Conservation (phyloP, 2,113 vertebrate species). For the Rhinolophus ferrumequinum region DNA sequence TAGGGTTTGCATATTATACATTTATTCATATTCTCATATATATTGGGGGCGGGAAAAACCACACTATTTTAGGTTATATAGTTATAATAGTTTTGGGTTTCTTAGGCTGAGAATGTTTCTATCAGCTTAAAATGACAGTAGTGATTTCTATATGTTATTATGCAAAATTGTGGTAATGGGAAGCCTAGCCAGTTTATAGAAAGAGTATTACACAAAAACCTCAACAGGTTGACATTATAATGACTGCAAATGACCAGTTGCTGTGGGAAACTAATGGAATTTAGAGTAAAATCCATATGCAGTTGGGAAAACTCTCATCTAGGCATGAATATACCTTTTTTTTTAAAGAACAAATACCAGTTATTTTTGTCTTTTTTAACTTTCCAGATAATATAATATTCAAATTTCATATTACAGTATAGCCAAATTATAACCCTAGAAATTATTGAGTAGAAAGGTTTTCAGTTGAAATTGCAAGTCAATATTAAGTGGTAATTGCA, state of each 20-base stretch:
- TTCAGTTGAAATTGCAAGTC: constrained; percentile 10
- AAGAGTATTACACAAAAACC: constrained; percentile 52
- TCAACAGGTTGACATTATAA: constrained; percentile 46
- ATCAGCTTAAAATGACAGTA: constrained; percentile 44
- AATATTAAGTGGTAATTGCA: constrained; percentile 22
- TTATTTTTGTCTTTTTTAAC: constrained; percentile 43
- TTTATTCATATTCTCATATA: not conserved
- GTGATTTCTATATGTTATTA: constrained; percentile 45
- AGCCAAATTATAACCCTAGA: not conserved
- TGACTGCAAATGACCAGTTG: not conserved
- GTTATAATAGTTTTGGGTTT: constrained; percentile 63
- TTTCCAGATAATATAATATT: constrained; percentile 22
- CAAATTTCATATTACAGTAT: constrained; percentile 8
- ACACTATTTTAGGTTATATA: not conserved
- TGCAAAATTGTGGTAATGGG: constrained; percentile 29
- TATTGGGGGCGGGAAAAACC: not conserved
- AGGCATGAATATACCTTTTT: constrained; percentile 12
- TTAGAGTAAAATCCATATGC: constrained; percentile 5
- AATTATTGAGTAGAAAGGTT: constrained; percentile 17
- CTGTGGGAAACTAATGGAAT: constrained; percentile 41
- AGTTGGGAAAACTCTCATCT: constrained; percentile 15
- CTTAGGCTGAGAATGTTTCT: constrained; percentile 47
- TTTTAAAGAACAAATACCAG: constrained; percentile 1
- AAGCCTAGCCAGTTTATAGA: constrained; percentile 49
- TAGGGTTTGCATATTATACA: not conserved